phyloP scores from a whole-genome alignment of 1,140 invertebrate species.

The Drosophila bifasciata region DNA sequence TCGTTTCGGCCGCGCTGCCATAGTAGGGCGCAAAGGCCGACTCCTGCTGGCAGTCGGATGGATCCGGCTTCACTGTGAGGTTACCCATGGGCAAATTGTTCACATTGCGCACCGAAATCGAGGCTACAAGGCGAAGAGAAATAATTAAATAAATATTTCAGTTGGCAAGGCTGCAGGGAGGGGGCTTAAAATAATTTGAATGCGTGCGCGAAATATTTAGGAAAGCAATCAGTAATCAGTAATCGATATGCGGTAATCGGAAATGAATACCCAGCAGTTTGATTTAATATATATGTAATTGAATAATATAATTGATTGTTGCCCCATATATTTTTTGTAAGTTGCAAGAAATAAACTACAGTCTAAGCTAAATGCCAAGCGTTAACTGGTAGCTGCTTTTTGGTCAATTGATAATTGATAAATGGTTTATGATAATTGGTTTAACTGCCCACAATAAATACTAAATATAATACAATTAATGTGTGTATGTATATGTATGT shows the following conservation, averaged over 20 bases:
- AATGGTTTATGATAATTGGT: background rate
- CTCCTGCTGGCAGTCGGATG: constrained; percentile 69
- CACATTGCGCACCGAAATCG: constrained; percentile 83
- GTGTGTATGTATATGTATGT: constrained; percentile 20
- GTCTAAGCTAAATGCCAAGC: no score
- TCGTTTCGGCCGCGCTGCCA: constrained; percentile 69
- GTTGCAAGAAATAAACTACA: no score
- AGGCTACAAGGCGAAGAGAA: constrained; percentile 62
- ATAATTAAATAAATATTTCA: constrained; percentile 16
- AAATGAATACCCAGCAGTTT: constrained; percentile 21
- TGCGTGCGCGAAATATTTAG: constrained; percentile 74
- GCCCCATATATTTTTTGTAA: no score
- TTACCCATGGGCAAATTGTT: constrained; percentile 80
- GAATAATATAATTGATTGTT: background rate
- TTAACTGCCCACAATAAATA: constrained; percentile 35
- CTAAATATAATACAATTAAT: constrained; percentile 40
- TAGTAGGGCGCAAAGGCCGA: constrained; percentile 74
- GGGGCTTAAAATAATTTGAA: constrained; percentile 55
- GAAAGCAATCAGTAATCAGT: constrained; percentile 55
- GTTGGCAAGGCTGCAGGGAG: background rate
- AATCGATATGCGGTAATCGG: constrained; percentile 6
- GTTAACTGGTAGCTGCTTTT: constrained; percentile 1
- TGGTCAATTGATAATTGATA: background rate
- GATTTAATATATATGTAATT: background rate
- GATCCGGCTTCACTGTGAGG: constrained; percentile 81